Evolutionary conservation across 2,888 invertebrate genomes (phyloP).

Genomic region (Brenthis daphne): DNA sequence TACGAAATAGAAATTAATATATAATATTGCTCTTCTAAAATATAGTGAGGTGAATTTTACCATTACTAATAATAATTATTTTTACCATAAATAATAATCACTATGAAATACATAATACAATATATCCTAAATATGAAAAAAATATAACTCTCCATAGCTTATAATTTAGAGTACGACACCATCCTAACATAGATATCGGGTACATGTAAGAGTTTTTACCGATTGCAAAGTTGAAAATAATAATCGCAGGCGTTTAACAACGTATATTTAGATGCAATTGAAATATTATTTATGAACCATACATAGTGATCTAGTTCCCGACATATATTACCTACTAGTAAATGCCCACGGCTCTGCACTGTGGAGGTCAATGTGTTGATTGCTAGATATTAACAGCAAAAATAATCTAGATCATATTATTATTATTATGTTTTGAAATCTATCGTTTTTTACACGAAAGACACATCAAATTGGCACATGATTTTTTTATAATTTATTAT

Average conservation of each 20-base stretch:
- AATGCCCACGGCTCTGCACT: neutral
- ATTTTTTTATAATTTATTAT: too few species aligned
- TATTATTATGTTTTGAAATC: too few species aligned
- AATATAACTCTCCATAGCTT: neutral
- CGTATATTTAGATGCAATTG: conserved; percentile 34
- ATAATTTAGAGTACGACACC: conserved; percentile 15
- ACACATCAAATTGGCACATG: too few species aligned
- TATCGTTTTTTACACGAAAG: too few species aligned
- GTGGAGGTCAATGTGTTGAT: neutral
- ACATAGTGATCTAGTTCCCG: conserved; percentile 15
- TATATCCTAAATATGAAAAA: neutral
- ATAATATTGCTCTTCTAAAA: too few species aligned
- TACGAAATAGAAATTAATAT: too few species aligned
- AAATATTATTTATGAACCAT: conserved; percentile 30
- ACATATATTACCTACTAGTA: neutral
- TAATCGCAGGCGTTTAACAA: conserved; percentile 35
- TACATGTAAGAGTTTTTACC: conserved; percentile 29
- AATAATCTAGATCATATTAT: too few species aligned
- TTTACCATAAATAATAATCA: neutral
- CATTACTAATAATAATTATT: neutral
- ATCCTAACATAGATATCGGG: neutral
- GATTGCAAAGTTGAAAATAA: conserved; percentile 32
- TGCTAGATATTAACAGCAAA: too few species aligned
- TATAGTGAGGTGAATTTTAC: too few species aligned
- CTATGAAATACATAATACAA: neutral